A percentile compares a stretch with the other conserved stretches of the same genome.
Conservation (phyloP, 2,797 vertebrate genomes). For the Danio jaintianensis region DNA sequence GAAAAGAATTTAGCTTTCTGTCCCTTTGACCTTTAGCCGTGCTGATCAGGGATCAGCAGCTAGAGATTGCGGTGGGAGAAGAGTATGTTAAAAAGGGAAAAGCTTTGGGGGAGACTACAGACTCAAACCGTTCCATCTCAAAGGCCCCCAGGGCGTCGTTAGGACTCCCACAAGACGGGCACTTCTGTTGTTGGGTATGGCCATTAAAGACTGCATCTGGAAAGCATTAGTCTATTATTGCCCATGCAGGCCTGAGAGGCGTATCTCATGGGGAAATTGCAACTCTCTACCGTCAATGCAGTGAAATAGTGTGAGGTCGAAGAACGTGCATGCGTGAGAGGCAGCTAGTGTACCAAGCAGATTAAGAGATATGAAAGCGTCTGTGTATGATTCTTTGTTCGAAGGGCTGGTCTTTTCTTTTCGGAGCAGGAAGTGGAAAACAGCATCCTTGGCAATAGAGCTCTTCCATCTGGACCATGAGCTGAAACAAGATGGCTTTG, state of each 20-base stretch:
- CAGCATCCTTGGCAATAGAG: slow-evolving; percentile 75
- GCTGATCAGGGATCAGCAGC: slow-evolving; percentile 62
- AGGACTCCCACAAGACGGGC: slow-evolving; percentile 69
- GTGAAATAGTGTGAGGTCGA: slow-evolving; percentile 49
- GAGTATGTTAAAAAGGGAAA: slow-evolving; percentile 72
- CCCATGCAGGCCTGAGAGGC: slow-evolving; percentile 67
- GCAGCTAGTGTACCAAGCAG: slow-evolving; percentile 45
- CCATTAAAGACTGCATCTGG: slow-evolving; percentile 76
- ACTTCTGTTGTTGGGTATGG: slow-evolving; percentile 71
- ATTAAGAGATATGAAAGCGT: slow-evolving; percentile 57
- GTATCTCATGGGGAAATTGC: slow-evolving; percentile 20
- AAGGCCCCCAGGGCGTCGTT: slow-evolving; percentile 72
- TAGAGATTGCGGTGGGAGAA: slow-evolving; percentile 63
- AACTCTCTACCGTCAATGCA: slow-evolving; percentile 2
- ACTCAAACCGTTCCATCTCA: slow-evolving; percentile 40
- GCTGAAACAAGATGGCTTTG: slow-evolving; percentile 83
- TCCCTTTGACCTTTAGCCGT: slow-evolving; percentile 63
- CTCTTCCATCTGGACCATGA: slow-evolving; percentile 73
- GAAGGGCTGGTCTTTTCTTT: slow-evolving; percentile 63
- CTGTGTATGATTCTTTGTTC: slow-evolving; percentile 78
- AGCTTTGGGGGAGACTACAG: slow-evolving; percentile 61
- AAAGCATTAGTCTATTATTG: slow-evolving; percentile 76
- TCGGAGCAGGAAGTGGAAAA: slow-evolving; percentile 75
- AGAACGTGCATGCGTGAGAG: slow-evolving; percentile 50
- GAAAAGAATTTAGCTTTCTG: slow-evolving; percentile 6